Conservation (phyloP, 2,888 invertebrate genomes). For the Lampropteryx suffumata region DNA sequence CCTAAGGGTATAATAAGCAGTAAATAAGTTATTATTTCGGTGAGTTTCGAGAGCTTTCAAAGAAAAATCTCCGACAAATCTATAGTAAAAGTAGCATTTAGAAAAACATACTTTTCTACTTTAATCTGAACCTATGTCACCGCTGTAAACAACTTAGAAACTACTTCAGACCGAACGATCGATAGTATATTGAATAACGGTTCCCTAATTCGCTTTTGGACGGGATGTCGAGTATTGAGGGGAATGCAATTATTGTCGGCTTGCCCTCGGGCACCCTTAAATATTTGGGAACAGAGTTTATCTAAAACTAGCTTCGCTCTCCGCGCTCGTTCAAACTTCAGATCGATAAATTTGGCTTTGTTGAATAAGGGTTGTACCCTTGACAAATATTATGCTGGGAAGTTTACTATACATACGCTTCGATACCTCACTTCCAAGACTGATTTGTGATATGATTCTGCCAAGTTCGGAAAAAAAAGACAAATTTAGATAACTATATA, state of each 20-base stretch:
- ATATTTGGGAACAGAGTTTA: constrained; percentile 49
- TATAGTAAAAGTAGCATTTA: no score
- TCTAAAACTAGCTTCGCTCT: constrained; percentile 34
- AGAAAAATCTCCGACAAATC: neutral
- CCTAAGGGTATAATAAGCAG: no score
- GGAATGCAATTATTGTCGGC: constrained; percentile 48
- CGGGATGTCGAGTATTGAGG: constrained; percentile 40
- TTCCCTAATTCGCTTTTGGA: constrained; percentile 37
- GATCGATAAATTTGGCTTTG: constrained; percentile 27
- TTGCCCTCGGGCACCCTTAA: constrained; percentile 40
- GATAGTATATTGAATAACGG: constrained; percentile 39
- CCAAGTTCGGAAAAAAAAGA: neutral
- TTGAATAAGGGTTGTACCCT: constrained; percentile 10
- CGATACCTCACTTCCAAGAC: constrained; percentile 14
- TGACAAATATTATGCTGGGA: constrained; percentile 13
- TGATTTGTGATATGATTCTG: neutral
- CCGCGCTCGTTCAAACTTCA: constrained; percentile 5
- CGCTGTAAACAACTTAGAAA: constrained; percentile 3
- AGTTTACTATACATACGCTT: constrained; percentile 11
- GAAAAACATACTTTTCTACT: no score
- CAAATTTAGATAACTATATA: no score
- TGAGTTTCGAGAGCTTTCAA: no score
- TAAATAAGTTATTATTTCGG: neutral
- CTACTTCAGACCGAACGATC: constrained; percentile 19
- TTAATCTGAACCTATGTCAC: no score